These are phyloP conservation scores for Mormyrus hasselquistii DNA, from an alignment of 2,797 vertebrate species.

Conservation along the genomic window DNA sequence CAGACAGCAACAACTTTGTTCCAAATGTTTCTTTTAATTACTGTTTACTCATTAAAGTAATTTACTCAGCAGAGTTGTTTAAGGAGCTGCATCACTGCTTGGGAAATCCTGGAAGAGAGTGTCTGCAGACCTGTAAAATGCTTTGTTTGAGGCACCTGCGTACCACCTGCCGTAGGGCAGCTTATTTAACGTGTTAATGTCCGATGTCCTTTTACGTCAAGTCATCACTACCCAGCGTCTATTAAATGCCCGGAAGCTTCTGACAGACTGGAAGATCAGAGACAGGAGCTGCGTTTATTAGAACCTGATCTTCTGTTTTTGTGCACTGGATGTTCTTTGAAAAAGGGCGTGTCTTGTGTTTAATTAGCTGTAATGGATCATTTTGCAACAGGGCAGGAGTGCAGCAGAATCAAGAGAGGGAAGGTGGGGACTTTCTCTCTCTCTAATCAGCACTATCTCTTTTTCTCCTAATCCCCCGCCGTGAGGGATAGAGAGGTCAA, in stretches of 20 bases:
- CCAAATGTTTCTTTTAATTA: not conserved
- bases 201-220: not conserved
- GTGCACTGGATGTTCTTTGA: not conserved
- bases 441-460: not conserved
- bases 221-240: not conserved
- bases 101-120: not conserved
- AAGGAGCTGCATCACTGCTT: not conserved
- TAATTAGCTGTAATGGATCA: constrained; percentile 6
- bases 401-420: not conserved
- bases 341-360: not conserved
- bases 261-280: not conserved
- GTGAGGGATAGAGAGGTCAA: constrained; percentile 8
- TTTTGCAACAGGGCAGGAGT: not conserved
- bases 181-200: not conserved
- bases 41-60: constrained; percentile 10
- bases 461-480: not conserved
- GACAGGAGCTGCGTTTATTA: not conserved
- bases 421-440: not conserved
- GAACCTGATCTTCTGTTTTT: not conserved
- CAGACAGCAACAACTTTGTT: not conserved
- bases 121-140: not conserved
- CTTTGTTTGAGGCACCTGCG: not conserved
- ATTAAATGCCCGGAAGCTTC: not conserved
- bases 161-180: not conserved
- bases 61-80: not conserved